phyloP scores from a whole-genome alignment of 2,888 invertebrate genomes.

The Pseudococcus viburni region DNA sequence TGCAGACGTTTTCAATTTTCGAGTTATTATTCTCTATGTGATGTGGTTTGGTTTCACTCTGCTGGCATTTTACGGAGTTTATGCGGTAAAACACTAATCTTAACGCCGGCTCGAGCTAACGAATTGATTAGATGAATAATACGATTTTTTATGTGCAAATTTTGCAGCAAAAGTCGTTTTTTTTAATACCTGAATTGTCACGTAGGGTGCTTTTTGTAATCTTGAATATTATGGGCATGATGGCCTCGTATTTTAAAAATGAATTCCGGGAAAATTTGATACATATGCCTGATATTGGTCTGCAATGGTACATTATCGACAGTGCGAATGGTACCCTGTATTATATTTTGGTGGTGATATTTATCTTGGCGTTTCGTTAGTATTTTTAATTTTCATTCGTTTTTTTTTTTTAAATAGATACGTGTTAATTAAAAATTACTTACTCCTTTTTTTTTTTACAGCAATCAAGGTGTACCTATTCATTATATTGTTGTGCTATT shows the following conservation, averaged over 20 bases:
- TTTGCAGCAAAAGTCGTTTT: not conserved
- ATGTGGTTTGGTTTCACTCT: not conserved
- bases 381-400: not conserved
- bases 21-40: not conserved
- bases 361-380: not conserved
- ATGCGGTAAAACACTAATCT: not conserved
- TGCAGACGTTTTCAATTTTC: too few relatives aligned
- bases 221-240: not conserved
- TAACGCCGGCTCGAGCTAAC: not conserved
- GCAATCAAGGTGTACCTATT: not conserved
- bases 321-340: not conserved
- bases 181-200: not conserved
- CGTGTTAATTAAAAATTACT: too few relatives aligned
- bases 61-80: not conserved
- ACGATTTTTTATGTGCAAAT: not conserved
- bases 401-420: not conserved
- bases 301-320: not conserved
- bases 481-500: not conserved
- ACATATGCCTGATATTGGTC: not conserved
- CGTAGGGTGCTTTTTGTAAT: not conserved
- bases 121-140: not conserved
- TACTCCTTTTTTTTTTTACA: not conserved
- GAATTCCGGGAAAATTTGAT: not conserved
- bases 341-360: not conserved
- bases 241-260: not conserved